Evolutionary conservation across 2,888 invertebrate genomes (phyloP).

Genomic region (Chrysolina oricalcia): DNA sequence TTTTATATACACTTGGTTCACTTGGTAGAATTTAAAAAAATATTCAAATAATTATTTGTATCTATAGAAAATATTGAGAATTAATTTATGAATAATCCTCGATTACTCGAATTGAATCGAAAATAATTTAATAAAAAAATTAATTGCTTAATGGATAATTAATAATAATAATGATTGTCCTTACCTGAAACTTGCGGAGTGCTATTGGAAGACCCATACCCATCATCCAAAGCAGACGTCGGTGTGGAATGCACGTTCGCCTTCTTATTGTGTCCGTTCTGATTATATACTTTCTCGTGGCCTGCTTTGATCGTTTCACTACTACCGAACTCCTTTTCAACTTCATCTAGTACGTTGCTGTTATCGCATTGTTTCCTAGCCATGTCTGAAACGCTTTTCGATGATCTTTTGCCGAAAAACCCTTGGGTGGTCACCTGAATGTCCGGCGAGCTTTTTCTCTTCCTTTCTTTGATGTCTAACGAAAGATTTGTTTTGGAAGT

Average conservation of each 20-base stretch:
- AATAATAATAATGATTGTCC: neutral
- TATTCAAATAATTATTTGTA: no score
- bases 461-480: slow-evolving; percentile 58
- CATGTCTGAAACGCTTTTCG: slow-evolving; percentile 63
- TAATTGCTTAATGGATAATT: neutral
- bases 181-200: slow-evolving; percentile 79
- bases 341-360: slow-evolving; percentile 31
- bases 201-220: slow-evolving; percentile 80
- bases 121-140: no score
- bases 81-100: no score
- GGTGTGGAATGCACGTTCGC: slow-evolving; percentile 66
- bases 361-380: slow-evolving; percentile 52
- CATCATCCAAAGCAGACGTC: slow-evolving; percentile 76
- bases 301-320: slow-evolving; percentile 58
- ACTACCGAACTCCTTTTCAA: slow-evolving; percentile 56
- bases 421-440: slow-evolving; percentile 46
- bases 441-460: slow-evolving; percentile 66
- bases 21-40: no score
- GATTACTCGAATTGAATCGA: no score
- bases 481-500: slow-evolving; percentile 50
- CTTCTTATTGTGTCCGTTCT: slow-evolving; percentile 49
- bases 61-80: no score
- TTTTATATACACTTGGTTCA: no score
- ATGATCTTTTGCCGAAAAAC: slow-evolving; percentile 57
- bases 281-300: slow-evolving; percentile 35